These are phyloP conservation scores for Metacarcinus magister DNA, from an alignment of 2,888 invertebrate species.

Conservation along the genomic window DNA sequence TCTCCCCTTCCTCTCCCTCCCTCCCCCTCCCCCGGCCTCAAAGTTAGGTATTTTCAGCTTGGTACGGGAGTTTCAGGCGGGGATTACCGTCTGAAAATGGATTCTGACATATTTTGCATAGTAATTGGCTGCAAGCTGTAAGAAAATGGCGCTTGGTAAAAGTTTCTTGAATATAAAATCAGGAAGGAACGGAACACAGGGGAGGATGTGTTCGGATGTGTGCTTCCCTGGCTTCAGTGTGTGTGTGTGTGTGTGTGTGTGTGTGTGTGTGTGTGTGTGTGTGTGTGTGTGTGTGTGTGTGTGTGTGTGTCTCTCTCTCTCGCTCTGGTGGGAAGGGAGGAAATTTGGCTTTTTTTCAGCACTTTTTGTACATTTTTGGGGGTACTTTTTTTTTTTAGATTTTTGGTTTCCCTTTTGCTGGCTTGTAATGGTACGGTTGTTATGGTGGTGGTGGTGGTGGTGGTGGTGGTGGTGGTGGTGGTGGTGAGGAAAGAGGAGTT, in stretches of 20 bases:
- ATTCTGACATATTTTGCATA: slow-evolving; percentile 80
- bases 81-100: slow-evolving; percentile 79
- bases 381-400: too few species aligned
- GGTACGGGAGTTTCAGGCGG: slow-evolving; percentile 64
- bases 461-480: too few species aligned
- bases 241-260: too few species aligned
- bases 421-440: too few species aligned
- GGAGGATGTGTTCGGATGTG: neutral
- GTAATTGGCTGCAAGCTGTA: slow-evolving; percentile 78
- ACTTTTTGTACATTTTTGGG: too few species aligned
- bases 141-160: slow-evolving; percentile 74
- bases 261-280: too few species aligned
- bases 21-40: neutral
- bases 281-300: too few species aligned
- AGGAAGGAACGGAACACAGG: slow-evolving; percentile 19
- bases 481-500: too few species aligned
- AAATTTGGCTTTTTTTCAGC: too few species aligned
- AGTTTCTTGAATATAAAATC: slow-evolving; percentile 79
- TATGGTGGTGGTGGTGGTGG: too few species aligned
- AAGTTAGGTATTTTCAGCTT: slow-evolving; percentile 65
- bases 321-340: too few species aligned
- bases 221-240: neutral
- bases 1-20: neutral
- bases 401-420: too few species aligned
- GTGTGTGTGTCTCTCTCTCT: slow-evolving; percentile 3